Conservation (phyloP, 2,797 vertebrate species). For the Ceyx erithaca region DNA sequence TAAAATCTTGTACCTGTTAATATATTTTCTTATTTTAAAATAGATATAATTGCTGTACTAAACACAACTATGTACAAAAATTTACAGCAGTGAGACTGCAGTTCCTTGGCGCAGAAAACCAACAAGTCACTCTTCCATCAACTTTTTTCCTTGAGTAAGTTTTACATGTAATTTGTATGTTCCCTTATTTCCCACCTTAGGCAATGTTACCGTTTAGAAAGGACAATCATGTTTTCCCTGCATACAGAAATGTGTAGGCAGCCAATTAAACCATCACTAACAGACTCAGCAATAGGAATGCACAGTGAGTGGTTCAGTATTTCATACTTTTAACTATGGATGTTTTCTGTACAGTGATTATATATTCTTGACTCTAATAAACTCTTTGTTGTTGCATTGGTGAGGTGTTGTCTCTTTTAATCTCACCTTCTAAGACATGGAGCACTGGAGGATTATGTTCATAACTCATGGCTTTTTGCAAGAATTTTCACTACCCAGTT, state of each 20-base stretch:
- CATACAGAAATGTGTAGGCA: conserved; percentile 11
- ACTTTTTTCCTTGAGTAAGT: background rate
- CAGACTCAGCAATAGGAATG: background rate
- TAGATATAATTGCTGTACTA: background rate
- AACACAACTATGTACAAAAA: background rate
- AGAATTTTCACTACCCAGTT: background rate
- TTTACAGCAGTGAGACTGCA: background rate
- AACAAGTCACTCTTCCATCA: background rate
- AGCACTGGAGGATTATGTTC: background rate
- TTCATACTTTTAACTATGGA: background rate
- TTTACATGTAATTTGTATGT: background rate
- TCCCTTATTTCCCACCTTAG: conserved; percentile 8
- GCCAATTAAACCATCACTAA: conserved; percentile 26
- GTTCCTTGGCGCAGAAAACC: rapidly evolving
- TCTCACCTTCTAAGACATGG: background rate
- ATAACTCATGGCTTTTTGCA: background rate
- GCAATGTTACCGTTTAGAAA: background rate
- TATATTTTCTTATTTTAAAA: conserved; percentile 46
- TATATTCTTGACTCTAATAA: conserved; percentile 52
- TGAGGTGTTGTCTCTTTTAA: conserved; percentile 35
- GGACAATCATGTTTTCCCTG: conserved; percentile 38
- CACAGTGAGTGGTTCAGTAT: background rate
- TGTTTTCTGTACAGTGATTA: conserved; percentile 42
- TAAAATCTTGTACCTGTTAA: conserved; percentile 13
- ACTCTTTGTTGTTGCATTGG: conserved; percentile 22